Base-by-base conservation (phyloP, 2,797 vertebrate genomes). In the Neostethus bicornis region DNA sequence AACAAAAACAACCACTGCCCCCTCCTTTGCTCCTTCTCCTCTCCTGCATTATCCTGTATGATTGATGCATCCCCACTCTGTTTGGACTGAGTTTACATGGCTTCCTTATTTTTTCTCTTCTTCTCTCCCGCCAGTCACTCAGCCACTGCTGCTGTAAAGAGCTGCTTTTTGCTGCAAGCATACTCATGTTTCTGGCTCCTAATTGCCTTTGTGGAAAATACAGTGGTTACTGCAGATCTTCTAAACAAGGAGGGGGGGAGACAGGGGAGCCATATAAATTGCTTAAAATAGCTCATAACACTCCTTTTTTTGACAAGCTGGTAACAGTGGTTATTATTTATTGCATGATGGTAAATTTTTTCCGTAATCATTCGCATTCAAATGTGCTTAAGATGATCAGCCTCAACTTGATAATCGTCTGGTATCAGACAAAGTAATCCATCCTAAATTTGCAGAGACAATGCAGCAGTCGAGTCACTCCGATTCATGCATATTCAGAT, bases 31-130 rank as follows among this genome's bases (percentile, higher is more conserved):
- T n/a, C n/a, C n/a, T n/a, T n/a, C n/a, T n/a, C 31, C 31, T 20
- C 31, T 34, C 17, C 43, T 49, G 39, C 46, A 9, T 60, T 62
- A 57, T 48, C 29, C 68, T 46, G 49, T 63, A 19, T 91, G 90
- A 90, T 91, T 92, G 91, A 90, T 87, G 91, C 90, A 77, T 93
- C 84, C 84, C 84, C 84, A 90, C 88, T 83, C 89, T 87, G 89
- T 85, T 85, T 79, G 86, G 84, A 83, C 87, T 91, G 88, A 16
- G 73, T 67, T 42, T 53, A 70, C 58, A 45, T 67, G 70, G 49
- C 48, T 61, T 45, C 57, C 53, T 44, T 58, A 12, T 59, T 53
- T 69, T 44, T 64, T 58, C 38, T 53, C 46, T 60, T n/a, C 52
- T 31, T 60, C 51, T 50, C 64, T 25, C 53, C 68, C 67, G 71